These are phyloP conservation scores for Elysia crispata DNA, from an alignment of 2,888 invertebrate species.

Conservation along the genomic window DNA sequence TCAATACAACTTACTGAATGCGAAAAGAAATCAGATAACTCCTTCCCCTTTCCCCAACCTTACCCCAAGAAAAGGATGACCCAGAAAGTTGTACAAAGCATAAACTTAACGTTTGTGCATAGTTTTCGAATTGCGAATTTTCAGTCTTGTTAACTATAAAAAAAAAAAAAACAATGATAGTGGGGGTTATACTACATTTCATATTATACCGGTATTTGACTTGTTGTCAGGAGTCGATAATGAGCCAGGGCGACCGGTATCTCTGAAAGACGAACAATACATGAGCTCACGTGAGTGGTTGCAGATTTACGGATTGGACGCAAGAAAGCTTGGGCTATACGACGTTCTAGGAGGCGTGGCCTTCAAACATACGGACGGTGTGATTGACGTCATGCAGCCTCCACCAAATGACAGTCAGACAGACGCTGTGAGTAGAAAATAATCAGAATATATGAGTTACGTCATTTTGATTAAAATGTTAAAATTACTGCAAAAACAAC, in stretches of 20 bases:
- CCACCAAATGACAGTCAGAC: slow-evolving; percentile 68
- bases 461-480: background rate
- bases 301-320: slow-evolving; percentile 71
- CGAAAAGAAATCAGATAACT: too few relatives aligned
- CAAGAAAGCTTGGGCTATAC: slow-evolving; percentile 73
- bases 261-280: slow-evolving; percentile 71
- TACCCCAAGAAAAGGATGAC: too few relatives aligned
- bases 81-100: too few relatives aligned
- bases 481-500: too few relatives aligned
- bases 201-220: too few relatives aligned
- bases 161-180: too few relatives aligned
- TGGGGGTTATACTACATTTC: too few relatives aligned
- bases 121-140: too few relatives aligned
- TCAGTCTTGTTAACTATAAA: too few relatives aligned
- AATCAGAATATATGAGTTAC: background rate
- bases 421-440: slow-evolving; percentile 72
- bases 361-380: slow-evolving; percentile 76
- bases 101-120: too few relatives aligned
- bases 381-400: slow-evolving; percentile 70
- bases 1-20: too few relatives aligned
- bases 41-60: too few relatives aligned
- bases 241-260: slow-evolving; percentile 3
- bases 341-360: slow-evolving; percentile 74
- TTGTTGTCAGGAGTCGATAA: background rate
- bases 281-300: slow-evolving; percentile 77